Base-by-base conservation (phyloP, 2,113 vertebrate genomes). In the Ivindomyrus marchei region DNA sequence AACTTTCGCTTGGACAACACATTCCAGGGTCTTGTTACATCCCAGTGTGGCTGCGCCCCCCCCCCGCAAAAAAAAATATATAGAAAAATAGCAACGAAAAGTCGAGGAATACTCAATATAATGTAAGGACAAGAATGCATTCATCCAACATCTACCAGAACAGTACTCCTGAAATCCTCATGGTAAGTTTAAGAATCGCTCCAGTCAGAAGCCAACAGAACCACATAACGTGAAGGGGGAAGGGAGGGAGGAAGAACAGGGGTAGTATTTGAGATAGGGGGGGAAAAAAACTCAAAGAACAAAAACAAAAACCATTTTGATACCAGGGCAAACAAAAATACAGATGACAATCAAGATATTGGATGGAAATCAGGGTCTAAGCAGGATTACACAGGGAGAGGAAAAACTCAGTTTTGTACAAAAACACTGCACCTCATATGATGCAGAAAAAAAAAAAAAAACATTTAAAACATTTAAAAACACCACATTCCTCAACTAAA, bases 11-110 rank as follows among this genome's bases (percentile, higher is more conserved):
- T 62, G 66, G 31, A 86, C 45, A 90, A 89, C n/a, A 90, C 91
- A 92, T 92, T 91, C 88, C 91, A 90, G 88, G 74, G 56, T 90
- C 45, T 19, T 70, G 83, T 86, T 87, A 88, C 42, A 91, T 62
- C 53, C 36, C 47, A 42, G 2, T 85, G 39, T 89, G 56, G 87
- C 87, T 87, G 91, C 90, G 0, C 4, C 6, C 58, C 56, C 7
- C 56, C 56, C 24, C 21, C 5, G 27, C 27, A 66, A 84, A 86
- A 74, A 89, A 31, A 90, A 91, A 88, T 87, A 62, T 2, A 39
- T 36, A 70, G 87, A 42, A 42, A 70, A 91, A 85, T 53, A 53
- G 88, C 89, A 77, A 88, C 1, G 36, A 80, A 87, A 90, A 46
- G 13, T 83, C 85, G 36, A 87, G 62, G 87, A 77, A 62, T 46